A percentile compares a stretch with the other conserved stretches of the same genome.
These are phyloP conservation scores for Zaprionus lineosus DNA, from an alignment of 2,888 invertebrate genomes.

Conservation along the genomic window DNA sequence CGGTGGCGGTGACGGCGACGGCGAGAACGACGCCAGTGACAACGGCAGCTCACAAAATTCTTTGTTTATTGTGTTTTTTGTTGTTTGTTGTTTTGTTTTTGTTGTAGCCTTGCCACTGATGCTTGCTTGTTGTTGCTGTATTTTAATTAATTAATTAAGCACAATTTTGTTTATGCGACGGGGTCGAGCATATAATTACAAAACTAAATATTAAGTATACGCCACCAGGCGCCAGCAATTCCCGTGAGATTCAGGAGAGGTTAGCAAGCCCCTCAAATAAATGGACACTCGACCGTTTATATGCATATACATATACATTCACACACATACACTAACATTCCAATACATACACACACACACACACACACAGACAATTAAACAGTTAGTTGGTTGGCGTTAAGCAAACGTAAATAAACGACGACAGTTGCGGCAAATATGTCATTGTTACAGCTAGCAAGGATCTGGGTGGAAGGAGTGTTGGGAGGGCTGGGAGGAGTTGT, in stretches of 20 bases:
- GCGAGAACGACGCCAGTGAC: slow-evolving; percentile 8
- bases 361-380: slow-evolving; percentile 31
- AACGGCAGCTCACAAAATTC: slow-evolving; percentile 12
- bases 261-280: slow-evolving; percentile 6
- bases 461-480: background rate
- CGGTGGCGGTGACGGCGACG: background rate
- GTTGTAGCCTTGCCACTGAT: background rate
- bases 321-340: background rate
- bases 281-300: slow-evolving; percentile 6
- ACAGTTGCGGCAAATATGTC: slow-evolving; percentile 57
- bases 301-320: background rate
- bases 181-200: slow-evolving; percentile 52
- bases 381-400: slow-evolving; percentile 46
- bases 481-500: background rate
- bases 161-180: slow-evolving; percentile 44
- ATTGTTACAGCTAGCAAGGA: slow-evolving; percentile 37
- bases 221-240: slow-evolving; percentile 54
- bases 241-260: slow-evolving; percentile 38
- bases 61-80: background rate
- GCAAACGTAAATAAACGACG: slow-evolving; percentile 53
- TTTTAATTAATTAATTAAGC: slow-evolving; percentile 72
- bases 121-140: slow-evolving; percentile 18
- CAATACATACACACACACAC: background rate
- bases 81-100: background rate
- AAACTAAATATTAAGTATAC: slow-evolving; percentile 67